These are phyloP conservation scores for Pungitius pungitius DNA, from an alignment of 2,113 vertebrate genomes.

Conservation along the genomic window DNA sequence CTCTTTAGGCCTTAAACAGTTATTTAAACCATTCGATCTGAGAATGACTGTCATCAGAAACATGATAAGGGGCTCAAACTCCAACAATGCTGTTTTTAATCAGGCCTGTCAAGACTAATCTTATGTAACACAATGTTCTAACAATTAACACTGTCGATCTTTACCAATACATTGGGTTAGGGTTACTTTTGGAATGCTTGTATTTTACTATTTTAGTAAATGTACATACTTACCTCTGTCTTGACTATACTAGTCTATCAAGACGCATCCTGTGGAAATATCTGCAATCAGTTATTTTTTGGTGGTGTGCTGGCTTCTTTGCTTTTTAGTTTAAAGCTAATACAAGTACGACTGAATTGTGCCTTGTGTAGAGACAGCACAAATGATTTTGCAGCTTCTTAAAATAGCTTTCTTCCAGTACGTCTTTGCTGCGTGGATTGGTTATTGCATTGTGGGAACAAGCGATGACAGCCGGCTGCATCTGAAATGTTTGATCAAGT, in stretches of 20 bases:
- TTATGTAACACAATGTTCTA: not conserved
- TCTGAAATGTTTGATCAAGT: conserved; percentile 38
- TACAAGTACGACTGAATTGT: not conserved
- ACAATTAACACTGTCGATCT: not conserved
- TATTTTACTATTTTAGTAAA: not conserved
- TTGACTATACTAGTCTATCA: not conserved
- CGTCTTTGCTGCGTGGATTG: conserved; percentile 16
- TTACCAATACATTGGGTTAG: not conserved
- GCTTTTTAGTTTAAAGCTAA: not conserved
- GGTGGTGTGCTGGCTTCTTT: not conserved
- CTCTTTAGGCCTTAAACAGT: not conserved
- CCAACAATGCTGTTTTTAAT: not conserved
- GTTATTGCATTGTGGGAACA: conserved; percentile 1
- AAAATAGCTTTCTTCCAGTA: conserved; percentile 35
- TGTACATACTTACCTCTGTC: not conserved
- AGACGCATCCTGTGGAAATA: no score
- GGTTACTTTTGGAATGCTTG: not conserved
- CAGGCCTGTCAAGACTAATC: not conserved
- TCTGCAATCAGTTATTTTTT: not conserved
- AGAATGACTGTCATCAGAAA: not conserved
- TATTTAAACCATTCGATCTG: not conserved
- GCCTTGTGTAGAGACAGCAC: not conserved
- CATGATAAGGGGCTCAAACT: not conserved
- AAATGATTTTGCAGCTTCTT: conserved; percentile 1
- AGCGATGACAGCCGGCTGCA: not conserved